Conservation (phyloP, 2,888 invertebrate species). For the Norana najaformis region DNA sequence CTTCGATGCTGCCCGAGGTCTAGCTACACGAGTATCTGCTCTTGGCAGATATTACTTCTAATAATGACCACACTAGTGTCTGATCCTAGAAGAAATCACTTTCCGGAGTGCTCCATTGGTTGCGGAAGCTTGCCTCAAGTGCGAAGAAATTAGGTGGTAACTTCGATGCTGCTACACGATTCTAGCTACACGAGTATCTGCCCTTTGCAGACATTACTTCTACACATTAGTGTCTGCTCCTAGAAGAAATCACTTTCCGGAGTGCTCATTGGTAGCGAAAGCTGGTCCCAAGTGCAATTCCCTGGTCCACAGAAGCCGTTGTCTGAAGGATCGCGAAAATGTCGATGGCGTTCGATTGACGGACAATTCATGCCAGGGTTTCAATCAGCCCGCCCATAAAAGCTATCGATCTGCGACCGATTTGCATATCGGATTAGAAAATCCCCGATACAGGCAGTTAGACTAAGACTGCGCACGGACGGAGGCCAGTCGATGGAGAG, state of each 20-base stretch:
- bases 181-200: too few relatives aligned
- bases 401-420: background rate
- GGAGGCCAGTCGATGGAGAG: too few relatives aligned
- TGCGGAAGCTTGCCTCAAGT: background rate
- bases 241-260: background rate
- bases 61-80: background rate
- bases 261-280: background rate
- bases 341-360: background rate
- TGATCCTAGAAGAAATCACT: background rate
- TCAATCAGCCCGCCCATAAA: constrained; percentile 1
- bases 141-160: too few relatives aligned
- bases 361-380: background rate
- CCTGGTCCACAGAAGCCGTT: background rate
- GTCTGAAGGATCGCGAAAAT: background rate
- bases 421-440: background rate
- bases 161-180: too few relatives aligned
- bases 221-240: background rate
- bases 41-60: background rate
- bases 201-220: background rate
- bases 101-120: background rate
- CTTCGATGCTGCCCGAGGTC: too few relatives aligned
- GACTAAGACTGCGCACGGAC: background rate
- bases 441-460: background rate
- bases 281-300: background rate
- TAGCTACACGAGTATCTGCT: too few relatives aligned